Conservation (phyloP, 2,113 vertebrate genomes). For the Psammodynastes pulverulentus region DNA sequence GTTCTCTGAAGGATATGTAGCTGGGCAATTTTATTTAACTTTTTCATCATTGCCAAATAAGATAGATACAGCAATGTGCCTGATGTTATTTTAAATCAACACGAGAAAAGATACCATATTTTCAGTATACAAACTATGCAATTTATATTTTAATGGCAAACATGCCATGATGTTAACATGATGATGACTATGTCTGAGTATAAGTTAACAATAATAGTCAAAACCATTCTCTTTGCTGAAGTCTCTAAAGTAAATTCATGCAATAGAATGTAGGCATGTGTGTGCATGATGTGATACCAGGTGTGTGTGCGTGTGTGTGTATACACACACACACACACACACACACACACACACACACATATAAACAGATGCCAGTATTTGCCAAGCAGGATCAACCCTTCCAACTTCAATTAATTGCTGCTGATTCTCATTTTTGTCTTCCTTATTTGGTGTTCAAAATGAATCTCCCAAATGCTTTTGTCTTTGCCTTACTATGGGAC, state of each 20-base stretch:
- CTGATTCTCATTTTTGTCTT: slow-evolving; percentile 27
- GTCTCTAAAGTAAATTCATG: not conserved
- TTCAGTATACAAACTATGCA: not conserved
- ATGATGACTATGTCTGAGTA: not conserved
- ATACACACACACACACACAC: too few species aligned
- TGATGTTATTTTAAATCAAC: not conserved
- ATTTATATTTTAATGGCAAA: not conserved
- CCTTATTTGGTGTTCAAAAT: slow-evolving; percentile 28
- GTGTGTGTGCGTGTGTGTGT: not conserved
- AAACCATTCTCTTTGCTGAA: not conserved
- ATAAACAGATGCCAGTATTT: not conserved
- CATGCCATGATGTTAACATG: not conserved
- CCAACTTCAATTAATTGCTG: not conserved
- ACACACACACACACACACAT: too few species aligned
- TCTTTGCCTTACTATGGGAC: slow-evolving; percentile 66
- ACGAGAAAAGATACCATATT: not conserved
- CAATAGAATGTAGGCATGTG: not conserved
- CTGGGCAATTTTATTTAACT: not conserved
- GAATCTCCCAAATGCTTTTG: slow-evolving; percentile 48
- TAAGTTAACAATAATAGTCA: not conserved
- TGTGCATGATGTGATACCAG: not conserved
- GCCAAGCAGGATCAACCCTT: slow-evolving; percentile 18
- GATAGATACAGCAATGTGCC: not conserved
- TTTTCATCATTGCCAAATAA: not conserved
- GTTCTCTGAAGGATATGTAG: not conserved